phyloP scores from a whole-genome alignment of 2,113 vertebrate genomes.

The Embiotoca jacksoni region DNA sequence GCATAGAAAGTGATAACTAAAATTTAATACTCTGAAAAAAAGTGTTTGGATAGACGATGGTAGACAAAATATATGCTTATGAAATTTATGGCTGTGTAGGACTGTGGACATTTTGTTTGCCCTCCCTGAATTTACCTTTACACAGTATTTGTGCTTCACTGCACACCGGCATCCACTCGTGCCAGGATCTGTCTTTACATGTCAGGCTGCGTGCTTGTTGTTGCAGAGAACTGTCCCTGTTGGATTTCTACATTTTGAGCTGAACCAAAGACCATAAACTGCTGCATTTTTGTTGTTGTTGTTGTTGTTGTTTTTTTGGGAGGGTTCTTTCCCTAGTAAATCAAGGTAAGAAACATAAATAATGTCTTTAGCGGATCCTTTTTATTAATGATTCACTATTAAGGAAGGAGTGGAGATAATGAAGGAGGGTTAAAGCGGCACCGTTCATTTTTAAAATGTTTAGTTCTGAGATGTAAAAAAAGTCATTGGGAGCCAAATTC shows the following conservation, averaged over 20 bases:
- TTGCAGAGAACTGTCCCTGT: conserved; percentile 23
- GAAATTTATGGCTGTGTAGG: neutral
- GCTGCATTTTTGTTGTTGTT: neutral
- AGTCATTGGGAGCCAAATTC: too few species aligned
- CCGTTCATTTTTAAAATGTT: too few species aligned
- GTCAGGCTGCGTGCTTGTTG: conserved; percentile 37
- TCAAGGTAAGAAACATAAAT: too few species aligned
- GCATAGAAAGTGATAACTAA: conserved; percentile 22
- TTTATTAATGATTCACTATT: too few species aligned
- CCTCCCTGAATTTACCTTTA: conserved; percentile 13
- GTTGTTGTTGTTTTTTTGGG: neutral
- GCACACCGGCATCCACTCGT: conserved; percentile 29
- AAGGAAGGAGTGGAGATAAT: too few species aligned
- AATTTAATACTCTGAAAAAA: neutral
- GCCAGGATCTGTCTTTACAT: conserved; percentile 22
- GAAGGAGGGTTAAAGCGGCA: too few species aligned
- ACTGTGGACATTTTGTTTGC: neutral
- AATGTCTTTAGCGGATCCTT: too few species aligned
- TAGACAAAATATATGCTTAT: conserved; percentile 16
- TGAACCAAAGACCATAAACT: conserved; percentile 6
- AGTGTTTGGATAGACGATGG: neutral
- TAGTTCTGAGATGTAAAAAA: too few species aligned
- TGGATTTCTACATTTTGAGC: conserved; percentile 27
- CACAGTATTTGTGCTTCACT: conserved; percentile 31
- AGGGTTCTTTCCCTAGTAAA: neutral